phyloP scores from a whole-genome alignment of 2,113 vertebrate genomes.

The Conger conger region DNA sequence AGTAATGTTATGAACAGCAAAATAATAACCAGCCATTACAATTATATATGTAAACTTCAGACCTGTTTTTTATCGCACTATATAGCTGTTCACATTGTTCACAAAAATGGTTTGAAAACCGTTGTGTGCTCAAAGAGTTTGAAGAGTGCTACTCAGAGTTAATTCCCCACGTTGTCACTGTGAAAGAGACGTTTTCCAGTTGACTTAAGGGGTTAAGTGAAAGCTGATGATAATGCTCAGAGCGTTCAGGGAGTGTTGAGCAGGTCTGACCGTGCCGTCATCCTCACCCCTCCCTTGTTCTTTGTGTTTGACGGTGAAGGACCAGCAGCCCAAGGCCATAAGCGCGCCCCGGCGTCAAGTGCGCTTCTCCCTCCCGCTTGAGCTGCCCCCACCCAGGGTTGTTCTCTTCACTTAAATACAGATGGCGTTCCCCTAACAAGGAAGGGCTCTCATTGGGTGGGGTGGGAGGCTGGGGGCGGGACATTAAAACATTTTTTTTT shows the following conservation, averaged over 20 bases:
- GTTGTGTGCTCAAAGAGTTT: neutral
- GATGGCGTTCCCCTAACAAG: constrained; percentile 73
- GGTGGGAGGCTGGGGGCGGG: neutral
- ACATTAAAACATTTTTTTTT: too few relatives aligned
- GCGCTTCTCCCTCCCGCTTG: constrained; percentile 75
- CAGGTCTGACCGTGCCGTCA: constrained; percentile 11
- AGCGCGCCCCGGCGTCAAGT: constrained; percentile 71
- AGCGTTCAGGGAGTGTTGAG: constrained; percentile 17
- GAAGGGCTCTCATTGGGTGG: constrained; percentile 60
- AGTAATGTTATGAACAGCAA: too few relatives aligned
- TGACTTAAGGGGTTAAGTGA: neutral
- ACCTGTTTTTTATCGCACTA: too few relatives aligned
- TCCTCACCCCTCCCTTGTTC: constrained; percentile 43
- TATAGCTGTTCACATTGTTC: too few relatives aligned
- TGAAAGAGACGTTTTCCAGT: neutral
- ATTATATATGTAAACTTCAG: too few relatives aligned
- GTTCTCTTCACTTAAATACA: constrained; percentile 67
- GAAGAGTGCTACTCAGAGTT: neutral
- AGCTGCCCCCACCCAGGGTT: constrained; percentile 75
- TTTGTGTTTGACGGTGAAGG: constrained; percentile 67
- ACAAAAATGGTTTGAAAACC: too few relatives aligned
- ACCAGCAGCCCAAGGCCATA: constrained; percentile 72
- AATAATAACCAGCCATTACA: too few relatives aligned
- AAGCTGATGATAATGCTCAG: neutral
- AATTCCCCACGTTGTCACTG: too few relatives aligned